phyloP scores from a whole-genome alignment of 1,140 invertebrate genomes.

The Trissolcus basalis region DNA sequence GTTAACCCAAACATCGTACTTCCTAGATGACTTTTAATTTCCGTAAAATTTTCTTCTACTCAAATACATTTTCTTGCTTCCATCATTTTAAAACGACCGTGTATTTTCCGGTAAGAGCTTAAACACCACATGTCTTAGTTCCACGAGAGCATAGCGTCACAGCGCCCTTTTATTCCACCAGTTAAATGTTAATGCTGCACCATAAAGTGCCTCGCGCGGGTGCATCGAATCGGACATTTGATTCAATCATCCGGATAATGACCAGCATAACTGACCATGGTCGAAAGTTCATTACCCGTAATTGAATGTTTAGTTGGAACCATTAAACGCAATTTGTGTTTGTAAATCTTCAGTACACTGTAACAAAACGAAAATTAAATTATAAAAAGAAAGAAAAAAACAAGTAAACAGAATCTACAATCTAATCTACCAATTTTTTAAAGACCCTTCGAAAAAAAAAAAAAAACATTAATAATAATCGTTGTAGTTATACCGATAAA shows the following conservation, averaged over 20 bases:
- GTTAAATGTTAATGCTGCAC: conserved; percentile 38
- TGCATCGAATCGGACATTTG: conserved; percentile 40
- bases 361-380: not conserved
- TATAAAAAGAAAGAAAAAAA: too few relatives aligned
- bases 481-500: too few relatives aligned
- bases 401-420: too few relatives aligned
- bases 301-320: conserved; percentile 38
- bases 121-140: conserved; percentile 39
- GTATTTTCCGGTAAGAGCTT: conserved; percentile 17
- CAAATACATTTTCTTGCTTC: conserved; percentile 15
- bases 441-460: too few relatives aligned
- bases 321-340: conserved; percentile 34
- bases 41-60: too few relatives aligned
- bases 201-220: conserved; percentile 37
- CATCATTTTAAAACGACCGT: conserved; percentile 28
- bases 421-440: too few relatives aligned
- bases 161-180: conserved; percentile 39
- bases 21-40: too few relatives aligned
- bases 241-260: conserved; percentile 46
- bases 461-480: too few relatives aligned
- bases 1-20: too few relatives aligned
- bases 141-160: conserved; percentile 31
- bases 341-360: not conserved
- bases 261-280: conserved; percentile 15
- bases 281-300: conserved; percentile 44